Base-by-base conservation (phyloP, 2,113 vertebrate genomes). In the Amblyornis subalaris region DNA sequence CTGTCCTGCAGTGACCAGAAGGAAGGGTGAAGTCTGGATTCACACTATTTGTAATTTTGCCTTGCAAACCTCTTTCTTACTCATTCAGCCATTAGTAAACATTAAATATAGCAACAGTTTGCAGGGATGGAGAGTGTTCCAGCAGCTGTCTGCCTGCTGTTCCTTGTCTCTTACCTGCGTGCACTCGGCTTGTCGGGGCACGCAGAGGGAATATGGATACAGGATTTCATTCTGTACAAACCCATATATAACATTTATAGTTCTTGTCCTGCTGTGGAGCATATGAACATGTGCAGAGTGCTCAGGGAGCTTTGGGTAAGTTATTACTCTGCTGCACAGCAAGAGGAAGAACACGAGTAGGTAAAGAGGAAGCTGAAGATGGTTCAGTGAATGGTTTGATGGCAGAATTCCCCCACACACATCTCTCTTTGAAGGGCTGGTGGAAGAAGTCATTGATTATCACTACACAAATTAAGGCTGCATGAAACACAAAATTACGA, bases 231-330 rank as follows among this genome's bases (percentile, higher is more conserved):
- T 13, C 53, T 67, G 26, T 35, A 33, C 70, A 44, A 74, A 13
- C 25, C 36, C 47, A 4, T 4, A n/a, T 2, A 6, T 3, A 31
- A 9, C 22, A 40, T 7, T 33, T 2, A 0, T 7, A 35, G n/a
- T 60, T 74, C 40, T 29, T 54, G 14, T 31, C 40, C 66, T 67
- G 35, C 77, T 42, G 7, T 4, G 17, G 53, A 62, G 61, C 55
- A 2, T 48, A 6, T 16, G 16, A 48, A 48, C 15, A 24, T 5
- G 2, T 19, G 14, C 17, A 38, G 78, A 50, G 60, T 0, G 7
- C 55, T 57, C 73, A 7, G 85, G 42, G 31, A 31, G 20, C 64
- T 61, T 31, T 17, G 9, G 28, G 15, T 17, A 31, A 29, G 21
- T 78, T 35, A 9, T 2, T 4, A 10, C 13, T 31, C 4, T 13